Conservation (phyloP, 2,113 vertebrate genomes). For the Notarius lentiginosus region DNA sequence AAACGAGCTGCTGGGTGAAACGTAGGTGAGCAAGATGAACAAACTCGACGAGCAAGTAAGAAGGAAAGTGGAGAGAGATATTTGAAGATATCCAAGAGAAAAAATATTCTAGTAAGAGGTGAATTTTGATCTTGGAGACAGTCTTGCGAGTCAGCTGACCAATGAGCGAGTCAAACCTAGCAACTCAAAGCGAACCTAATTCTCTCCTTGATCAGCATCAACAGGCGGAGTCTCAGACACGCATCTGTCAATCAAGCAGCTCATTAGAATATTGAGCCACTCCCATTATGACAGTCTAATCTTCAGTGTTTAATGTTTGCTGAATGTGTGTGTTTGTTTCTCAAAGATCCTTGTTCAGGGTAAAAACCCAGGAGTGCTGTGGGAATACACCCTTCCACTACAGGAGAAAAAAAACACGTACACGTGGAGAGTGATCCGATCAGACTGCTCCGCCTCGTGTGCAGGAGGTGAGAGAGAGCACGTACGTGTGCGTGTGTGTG, state of each 20-base stretch:
- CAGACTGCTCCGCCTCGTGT: conserved; percentile 87
- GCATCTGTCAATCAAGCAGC: not conserved
- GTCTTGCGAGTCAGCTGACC: not conserved
- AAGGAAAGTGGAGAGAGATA: not conserved
- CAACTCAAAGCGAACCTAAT: not conserved
- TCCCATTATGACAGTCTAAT: not conserved
- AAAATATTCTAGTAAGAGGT: too few relatives aligned
- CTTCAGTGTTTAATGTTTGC: not conserved
- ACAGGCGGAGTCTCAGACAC: not conserved
- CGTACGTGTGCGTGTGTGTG: not conserved
- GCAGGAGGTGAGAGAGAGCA: conserved; percentile 80
- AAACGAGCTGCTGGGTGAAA: not conserved
- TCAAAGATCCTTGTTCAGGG: conserved; percentile 90
- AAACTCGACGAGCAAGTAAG: too few relatives aligned
- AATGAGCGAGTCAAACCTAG: not conserved
- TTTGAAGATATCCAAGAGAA: not conserved
- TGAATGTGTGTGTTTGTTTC: conserved; percentile 17
- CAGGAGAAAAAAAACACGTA: conserved; percentile 75
- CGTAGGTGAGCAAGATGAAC: not conserved
- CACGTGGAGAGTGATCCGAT: conserved; percentile 84
- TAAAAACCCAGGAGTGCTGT: conserved; percentile 89
- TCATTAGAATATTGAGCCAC: not conserved
- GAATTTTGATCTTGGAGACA: not conserved
- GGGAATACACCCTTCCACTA: conserved; percentile 90
- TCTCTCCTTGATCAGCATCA: not conserved